Conservation (phyloP, 53 echinoderm and acorn worm genomes). For the Apostichopus leukothele region DNA sequence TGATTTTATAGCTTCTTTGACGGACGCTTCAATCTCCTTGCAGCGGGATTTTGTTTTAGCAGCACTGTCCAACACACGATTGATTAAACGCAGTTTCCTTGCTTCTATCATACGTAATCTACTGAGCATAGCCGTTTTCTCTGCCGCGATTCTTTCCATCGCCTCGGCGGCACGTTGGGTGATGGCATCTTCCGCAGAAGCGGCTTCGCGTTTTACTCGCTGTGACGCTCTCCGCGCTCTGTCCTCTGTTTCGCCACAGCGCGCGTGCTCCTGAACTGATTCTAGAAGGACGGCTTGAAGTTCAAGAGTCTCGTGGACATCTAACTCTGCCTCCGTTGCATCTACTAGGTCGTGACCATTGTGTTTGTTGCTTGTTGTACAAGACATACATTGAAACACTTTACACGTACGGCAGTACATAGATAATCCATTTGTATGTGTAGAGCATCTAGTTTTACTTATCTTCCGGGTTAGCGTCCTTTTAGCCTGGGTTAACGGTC, state of each 20-base stretch:
- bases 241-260: constrained; percentile 25
- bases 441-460: constrained; percentile 38
- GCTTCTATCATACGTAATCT: constrained; percentile 34
- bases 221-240: constrained; percentile 15
- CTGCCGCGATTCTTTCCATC: constrained; percentile 9
- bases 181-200: constrained; percentile 9
- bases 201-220: constrained; percentile 32
- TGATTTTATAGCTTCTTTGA: constrained; percentile 21
- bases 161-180: constrained; percentile 28
- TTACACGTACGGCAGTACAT: constrained; percentile 44
- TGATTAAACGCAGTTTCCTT: constrained; percentile 10
- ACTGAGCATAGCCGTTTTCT: constrained; percentile 15
- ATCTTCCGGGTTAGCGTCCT: neutral
- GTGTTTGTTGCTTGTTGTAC: constrained; percentile 22
- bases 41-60: constrained; percentile 2
- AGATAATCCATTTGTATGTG: constrained; percentile 22
- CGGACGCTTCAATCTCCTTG: constrained; percentile 28
- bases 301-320: constrained; percentile 42
- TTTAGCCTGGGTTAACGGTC: neutral
- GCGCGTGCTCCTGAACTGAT: constrained; percentile 31
- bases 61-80: constrained; percentile 21
- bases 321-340: constrained; percentile 31
- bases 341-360: constrained; percentile 37
- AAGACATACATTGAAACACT: constrained; percentile 30
- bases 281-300: constrained; percentile 34